phyloP scores from a whole-genome alignment of 1,140 invertebrate genomes.

The Orussus abietinus region DNA sequence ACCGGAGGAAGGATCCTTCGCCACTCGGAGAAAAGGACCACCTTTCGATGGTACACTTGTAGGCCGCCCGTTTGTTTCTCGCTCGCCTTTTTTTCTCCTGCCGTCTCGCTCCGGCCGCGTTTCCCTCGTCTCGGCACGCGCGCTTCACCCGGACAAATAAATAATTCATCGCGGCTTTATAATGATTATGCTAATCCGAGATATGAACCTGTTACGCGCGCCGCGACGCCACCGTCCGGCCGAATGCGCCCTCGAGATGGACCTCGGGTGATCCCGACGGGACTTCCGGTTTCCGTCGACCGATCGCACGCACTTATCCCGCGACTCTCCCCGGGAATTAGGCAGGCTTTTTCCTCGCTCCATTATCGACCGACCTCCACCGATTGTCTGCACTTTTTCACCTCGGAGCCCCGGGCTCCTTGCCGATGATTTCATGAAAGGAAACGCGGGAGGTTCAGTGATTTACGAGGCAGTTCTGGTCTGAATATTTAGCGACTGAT shows the following conservation, averaged over 20 bases:
- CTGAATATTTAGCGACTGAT: no score
- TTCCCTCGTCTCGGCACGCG: constrained; percentile 8
- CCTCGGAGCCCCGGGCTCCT: no score
- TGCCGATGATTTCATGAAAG: no score
- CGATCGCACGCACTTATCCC: no score
- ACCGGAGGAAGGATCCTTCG: constrained; percentile 8
- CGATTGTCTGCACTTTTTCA: no score
- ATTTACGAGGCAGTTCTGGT: no score
- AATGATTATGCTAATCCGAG: constrained; percentile 43
- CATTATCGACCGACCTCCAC: no score
- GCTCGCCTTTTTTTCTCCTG: constrained; percentile 9
- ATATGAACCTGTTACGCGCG: constrained; percentile 26
- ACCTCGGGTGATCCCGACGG: no score
- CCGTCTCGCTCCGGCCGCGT: background rate
- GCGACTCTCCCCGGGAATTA: no score
- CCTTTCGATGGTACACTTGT: constrained; percentile 16
- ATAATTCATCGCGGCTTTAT: constrained; percentile 48
- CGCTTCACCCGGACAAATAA: constrained; percentile 32
- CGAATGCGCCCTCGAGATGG: background rate
- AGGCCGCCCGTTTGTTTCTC: constrained; percentile 23
- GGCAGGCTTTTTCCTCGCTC: no score
- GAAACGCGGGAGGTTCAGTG: no score
- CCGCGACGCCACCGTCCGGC: background rate
- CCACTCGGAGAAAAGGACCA: constrained; percentile 14
- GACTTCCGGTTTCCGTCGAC: no score